These are phyloP conservation scores for Ursus arctos DNA, from an alignment of 2,113 vertebrate species.

Conservation along the genomic window DNA sequence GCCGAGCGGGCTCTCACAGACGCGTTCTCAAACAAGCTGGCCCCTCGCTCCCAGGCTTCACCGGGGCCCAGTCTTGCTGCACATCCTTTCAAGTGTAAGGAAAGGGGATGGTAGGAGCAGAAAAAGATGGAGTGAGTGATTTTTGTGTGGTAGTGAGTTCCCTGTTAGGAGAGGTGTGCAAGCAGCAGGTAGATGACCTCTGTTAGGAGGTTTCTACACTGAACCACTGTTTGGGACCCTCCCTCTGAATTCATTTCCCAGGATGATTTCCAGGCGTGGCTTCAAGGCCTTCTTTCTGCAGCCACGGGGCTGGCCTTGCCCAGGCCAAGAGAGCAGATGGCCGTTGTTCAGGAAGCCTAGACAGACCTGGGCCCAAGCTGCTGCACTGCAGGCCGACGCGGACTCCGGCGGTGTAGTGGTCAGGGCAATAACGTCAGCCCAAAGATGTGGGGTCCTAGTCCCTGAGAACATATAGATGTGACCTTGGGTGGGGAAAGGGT, in stretches of 20 bases:
- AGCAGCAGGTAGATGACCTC: background rate
- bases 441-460: background rate
- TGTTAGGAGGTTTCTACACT: background rate
- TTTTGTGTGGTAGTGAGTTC: background rate
- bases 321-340: background rate
- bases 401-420: fast-evolving
- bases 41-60: background rate
- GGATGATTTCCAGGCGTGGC: background rate
- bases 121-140: fast-evolving
- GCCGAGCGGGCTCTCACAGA: background rate
- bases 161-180: background rate
- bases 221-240: background rate
- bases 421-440: no score
- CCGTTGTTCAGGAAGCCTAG: fast-evolving
- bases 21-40: background rate
- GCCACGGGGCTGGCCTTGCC: background rate
- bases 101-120: background rate
- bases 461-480: background rate
- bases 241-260: background rate
- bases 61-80: background rate
- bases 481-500: background rate
- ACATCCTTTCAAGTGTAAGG: no score
- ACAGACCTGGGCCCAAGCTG: no score
- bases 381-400: background rate
- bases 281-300: background rate